A percentile compares a stretch with the other conserved stretches of the same genome.
phyloP scores from a whole-genome alignment of 2,797 vertebrate genomes.

The Megalops cyprinoides region DNA sequence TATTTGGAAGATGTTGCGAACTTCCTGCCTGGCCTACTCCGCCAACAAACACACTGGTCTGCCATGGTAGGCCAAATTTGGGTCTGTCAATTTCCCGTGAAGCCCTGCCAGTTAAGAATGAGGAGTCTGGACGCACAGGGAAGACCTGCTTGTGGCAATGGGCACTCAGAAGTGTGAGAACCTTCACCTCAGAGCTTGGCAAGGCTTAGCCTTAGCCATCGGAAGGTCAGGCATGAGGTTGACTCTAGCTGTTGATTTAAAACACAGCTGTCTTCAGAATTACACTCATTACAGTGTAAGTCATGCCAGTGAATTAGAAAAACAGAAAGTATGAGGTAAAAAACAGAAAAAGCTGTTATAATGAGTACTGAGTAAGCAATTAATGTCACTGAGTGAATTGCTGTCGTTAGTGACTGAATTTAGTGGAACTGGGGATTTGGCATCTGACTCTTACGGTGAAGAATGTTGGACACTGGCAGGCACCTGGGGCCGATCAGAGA shows the following conservation, averaged over 20 bases:
- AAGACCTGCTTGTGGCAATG: no score
- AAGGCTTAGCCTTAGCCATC: neutral
- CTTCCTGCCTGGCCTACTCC: constrained; percentile 2
- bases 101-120: neutral
- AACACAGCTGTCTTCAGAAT: no score
- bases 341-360: neutral
- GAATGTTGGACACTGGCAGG: no score
- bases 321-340: neutral
- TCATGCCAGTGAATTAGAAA: neutral
- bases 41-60: neutral
- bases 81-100: neutral
- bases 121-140: neutral
- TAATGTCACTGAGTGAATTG: neutral
- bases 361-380: neutral
- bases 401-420: neutral
- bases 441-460: neutral
- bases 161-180: neutral
- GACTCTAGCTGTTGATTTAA: no score
- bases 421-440: neutral
- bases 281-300: neutral
- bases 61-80: neutral
- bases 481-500: no score
- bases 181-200: no score
- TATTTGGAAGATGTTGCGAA: constrained; percentile 13
- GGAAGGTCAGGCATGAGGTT: no score